Evolutionary conservation across 2,113 vertebrate genomes (phyloP).

Genomic region (Pimephales promelas): DNA sequence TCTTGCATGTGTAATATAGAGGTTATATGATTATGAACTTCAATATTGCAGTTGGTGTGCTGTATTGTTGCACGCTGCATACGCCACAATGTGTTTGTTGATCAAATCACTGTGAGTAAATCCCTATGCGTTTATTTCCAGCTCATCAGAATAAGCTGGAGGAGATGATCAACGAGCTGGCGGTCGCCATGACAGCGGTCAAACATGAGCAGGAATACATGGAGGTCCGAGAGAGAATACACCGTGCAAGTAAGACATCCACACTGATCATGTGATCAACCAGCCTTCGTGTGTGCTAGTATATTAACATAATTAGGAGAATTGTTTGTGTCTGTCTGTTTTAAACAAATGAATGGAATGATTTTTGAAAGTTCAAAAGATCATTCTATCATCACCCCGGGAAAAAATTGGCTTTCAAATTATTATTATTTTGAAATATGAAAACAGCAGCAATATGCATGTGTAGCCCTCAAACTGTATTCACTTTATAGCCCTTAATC

Average conservation of each 20-base stretch:
- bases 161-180: constrained; percentile 98
- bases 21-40: neutral
- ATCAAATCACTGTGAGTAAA: neutral
- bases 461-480: too few species aligned
- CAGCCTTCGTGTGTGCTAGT: too few species aligned
- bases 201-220: constrained; percentile 99
- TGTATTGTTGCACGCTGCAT: neutral
- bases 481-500: too few species aligned
- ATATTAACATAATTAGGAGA: too few species aligned
- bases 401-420: neutral
- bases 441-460: neutral
- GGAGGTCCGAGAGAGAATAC: constrained; percentile 99
- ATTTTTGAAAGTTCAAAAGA: too few species aligned
- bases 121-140: constrained; percentile 60
- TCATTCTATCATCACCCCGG: neutral
- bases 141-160: constrained; percentile 99
- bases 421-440: neutral
- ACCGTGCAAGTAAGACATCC: constrained; percentile 89
- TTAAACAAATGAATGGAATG: too few species aligned
- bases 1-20: neutral
- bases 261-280: neutral
- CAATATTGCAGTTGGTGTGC: neutral
- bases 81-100: neutral
- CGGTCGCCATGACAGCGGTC: constrained; percentile 96
- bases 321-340: too few species aligned